These are phyloP conservation scores for Tamias sibiricus DNA, from an alignment of 2,113 vertebrate species.

Conservation along the genomic window DNA sequence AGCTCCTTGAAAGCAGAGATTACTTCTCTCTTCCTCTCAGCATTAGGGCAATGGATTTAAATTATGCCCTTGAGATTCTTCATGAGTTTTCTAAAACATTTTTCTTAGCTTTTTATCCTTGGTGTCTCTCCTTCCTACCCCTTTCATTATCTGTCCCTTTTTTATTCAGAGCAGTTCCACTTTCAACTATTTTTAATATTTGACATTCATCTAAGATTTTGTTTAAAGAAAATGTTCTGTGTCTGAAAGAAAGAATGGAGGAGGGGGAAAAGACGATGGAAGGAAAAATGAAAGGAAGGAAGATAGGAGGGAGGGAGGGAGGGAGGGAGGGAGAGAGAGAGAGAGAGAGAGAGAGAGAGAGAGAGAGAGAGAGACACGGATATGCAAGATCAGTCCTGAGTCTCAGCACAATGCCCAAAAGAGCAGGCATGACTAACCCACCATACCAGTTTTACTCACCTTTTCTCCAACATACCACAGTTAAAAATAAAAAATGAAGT, in stretches of 20 bases:
- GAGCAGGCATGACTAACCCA: background rate
- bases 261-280: too few relatives aligned
- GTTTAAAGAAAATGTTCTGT: conserved; percentile 32
- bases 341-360: background rate
- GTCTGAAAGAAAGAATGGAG: background rate
- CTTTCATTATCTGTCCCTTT: background rate
- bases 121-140: background rate
- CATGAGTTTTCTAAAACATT: background rate
- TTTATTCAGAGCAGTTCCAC: background rate
- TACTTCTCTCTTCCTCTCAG: conserved; percentile 23
- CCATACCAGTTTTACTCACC: background rate
- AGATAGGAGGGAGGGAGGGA: background rate
- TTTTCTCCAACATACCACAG: background rate
- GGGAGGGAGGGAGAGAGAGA: background rate
- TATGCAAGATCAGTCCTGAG: background rate
- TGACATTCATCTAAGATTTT: conserved; percentile 7
- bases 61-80: background rate
- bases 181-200: conserved; percentile 8
- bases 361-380: background rate
- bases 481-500: background rate
- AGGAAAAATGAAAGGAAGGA: background rate
- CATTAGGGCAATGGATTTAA: background rate
- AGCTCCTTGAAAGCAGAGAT: background rate
- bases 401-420: background rate
- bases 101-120: conserved; percentile 7